Base-by-base conservation (phyloP, 2,888 invertebrate species). In the Neuroscelio doddi region DNA sequence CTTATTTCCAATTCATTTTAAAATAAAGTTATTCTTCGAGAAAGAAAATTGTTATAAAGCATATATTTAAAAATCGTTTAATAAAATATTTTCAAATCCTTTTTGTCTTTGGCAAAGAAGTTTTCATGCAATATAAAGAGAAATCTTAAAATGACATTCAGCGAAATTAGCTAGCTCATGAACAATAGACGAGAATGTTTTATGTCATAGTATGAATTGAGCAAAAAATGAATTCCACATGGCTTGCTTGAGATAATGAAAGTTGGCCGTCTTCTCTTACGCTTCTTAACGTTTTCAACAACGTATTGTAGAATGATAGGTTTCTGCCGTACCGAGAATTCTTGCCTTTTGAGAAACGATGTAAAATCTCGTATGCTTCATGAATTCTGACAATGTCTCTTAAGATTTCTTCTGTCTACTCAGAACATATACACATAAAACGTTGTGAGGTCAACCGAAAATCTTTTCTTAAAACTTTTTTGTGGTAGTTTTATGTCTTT, bases 311-410 rank as follows among this genome's bases (percentile, higher is more conserved):
- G 30, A 55, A 58, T 64, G 53, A 50, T 46, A 34, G 52, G 32
- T 53, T 42, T 49, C 32, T 47, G 42, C 38, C 49, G 36, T 41
- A 8, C 32, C 12, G 29, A 32, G 41, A 17, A 64, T 55, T 49
- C 50, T 55, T 64, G 51, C 34, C 32, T 47, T 56, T 63, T 46
- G 46, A 56, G 41, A 46, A 56, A 63, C 42, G 47, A 63, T 41
- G 56, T 45, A 50, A 50, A 50, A 64, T 58, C 58, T 41, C 36
- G 64, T 53, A 49, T 64, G 42, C 55, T 59, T 64, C 50, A 47
- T 53, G 51, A 64, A 64, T 64, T 55, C 58, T 46, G 58, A 59
- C 58, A 59, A 50, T 53, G 52, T 58, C 64, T 53, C 42, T 52
- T 46, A 52, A 47, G 46, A 24, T 41, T 59, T 39, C 42, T 47